phyloP scores from a whole-genome alignment of 2,797 vertebrate genomes.

The Pseudocheirus occidentalis region DNA sequence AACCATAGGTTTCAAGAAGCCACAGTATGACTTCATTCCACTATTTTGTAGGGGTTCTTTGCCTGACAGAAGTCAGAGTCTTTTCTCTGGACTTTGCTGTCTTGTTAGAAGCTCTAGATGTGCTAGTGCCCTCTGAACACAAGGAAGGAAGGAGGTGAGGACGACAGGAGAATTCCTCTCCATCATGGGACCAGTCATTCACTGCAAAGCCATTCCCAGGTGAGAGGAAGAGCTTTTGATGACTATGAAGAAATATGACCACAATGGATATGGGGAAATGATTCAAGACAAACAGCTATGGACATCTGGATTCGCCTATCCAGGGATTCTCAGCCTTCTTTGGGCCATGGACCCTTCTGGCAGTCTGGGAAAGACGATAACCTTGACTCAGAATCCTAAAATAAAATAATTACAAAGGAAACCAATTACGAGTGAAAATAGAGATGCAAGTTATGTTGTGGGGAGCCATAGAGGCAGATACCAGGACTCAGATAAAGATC shows the following conservation, averaged over 20 bases:
- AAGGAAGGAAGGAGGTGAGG: neutral
- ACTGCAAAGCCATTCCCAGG: neutral
- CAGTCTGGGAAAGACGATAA: neutral
- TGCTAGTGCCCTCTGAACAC: neutral
- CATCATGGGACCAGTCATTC: neutral
- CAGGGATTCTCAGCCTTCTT: neutral
- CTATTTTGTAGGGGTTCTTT: constrained; percentile 44
- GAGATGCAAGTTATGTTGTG: neutral
- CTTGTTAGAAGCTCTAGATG: neutral
- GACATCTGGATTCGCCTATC: neutral
- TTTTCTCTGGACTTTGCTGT: constrained; percentile 56
- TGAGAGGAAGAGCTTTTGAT: neutral
- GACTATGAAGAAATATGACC: neutral
- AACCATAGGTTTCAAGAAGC: constrained; percentile 33
- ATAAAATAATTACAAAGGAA: neutral
- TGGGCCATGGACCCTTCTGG: neutral
- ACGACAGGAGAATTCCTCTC: neutral
- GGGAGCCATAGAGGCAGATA: no score
- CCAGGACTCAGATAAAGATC: no score
- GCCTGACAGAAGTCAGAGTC: constrained; percentile 2
- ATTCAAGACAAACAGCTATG: neutral
- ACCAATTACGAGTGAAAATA: neutral
- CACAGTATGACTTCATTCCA: neutral
- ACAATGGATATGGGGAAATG: neutral
- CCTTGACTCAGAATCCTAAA: neutral